Evolutionary conservation across 1,140 invertebrate genomes (phyloP).

Genomic region (Acarapis woodi): DNA sequence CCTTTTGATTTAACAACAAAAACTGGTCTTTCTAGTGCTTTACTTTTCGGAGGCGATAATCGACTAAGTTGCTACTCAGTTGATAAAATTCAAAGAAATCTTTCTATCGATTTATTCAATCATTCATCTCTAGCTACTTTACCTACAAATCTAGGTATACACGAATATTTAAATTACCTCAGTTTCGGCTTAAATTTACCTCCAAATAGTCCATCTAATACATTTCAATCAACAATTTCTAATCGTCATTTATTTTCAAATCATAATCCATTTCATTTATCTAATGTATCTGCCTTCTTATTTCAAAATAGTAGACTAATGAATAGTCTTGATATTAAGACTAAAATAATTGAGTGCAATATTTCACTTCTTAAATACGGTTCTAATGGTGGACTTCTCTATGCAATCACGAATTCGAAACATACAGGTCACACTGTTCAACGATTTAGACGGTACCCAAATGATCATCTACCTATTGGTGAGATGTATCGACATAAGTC

Average conservation of each 20-base stretch:
- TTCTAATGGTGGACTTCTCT: constrained; percentile 22
- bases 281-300: no score
- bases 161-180: no score
- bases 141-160: no score
- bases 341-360: constrained; percentile 17
- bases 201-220: no score
- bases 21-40: constrained; percentile 21
- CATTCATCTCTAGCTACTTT: no score
- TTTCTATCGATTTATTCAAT: neutral
- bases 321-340: neutral
- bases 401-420: constrained; percentile 22
- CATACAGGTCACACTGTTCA: constrained; percentile 20
- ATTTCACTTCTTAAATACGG: constrained; percentile 23
- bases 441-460: constrained; percentile 21
- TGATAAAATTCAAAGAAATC: constrained; percentile 19
- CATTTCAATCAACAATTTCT: no score
- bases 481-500: constrained; percentile 22
- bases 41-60: constrained; percentile 22
- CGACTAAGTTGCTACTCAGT: constrained; percentile 22
- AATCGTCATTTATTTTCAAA: no score
- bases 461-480: constrained; percentile 22
- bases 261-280: no score
- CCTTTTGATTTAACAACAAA: constrained; percentile 18
- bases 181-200: no score
- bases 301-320: no score